Evolutionary conservation across 2,113 vertebrate genomes (phyloP).

Genomic region (Coregonus clupeaformis): DNA sequence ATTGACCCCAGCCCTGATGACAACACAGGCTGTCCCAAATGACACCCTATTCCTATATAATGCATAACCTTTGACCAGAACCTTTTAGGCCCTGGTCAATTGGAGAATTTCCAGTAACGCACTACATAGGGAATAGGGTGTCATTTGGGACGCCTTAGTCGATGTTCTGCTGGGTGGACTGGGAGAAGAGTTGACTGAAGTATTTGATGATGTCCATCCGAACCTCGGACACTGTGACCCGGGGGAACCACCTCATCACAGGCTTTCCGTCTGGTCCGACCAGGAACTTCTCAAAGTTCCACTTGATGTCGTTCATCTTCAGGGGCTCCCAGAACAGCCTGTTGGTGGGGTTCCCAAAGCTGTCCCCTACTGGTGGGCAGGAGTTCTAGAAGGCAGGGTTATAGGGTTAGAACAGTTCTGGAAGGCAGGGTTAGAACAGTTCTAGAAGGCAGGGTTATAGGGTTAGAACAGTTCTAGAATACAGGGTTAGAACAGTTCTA

Average conservation of each 20-base stretch:
- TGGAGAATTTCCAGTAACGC: too few relatives aligned
- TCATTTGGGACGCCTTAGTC: constrained; percentile 24
- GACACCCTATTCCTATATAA: too few relatives aligned
- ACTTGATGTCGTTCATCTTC: constrained; percentile 87
- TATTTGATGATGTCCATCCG: constrained; percentile 74
- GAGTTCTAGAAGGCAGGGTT: constrained; percentile 69
- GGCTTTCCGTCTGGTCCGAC: constrained; percentile 83
- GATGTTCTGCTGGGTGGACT: constrained; percentile 23
- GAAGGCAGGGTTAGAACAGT: too few relatives aligned
- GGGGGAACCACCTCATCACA: constrained; percentile 86
- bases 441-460: too few relatives aligned
- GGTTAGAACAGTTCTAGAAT: too few relatives aligned
- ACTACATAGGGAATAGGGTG: too few relatives aligned
- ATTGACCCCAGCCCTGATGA: too few relatives aligned
- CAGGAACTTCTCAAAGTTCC: constrained; percentile 99
- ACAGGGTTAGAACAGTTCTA: too few relatives aligned
- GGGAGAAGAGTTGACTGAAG: constrained; percentile 49
- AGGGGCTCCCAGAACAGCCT: constrained; percentile 89
- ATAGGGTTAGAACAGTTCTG: too few relatives aligned
- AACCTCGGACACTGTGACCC: constrained; percentile 68
- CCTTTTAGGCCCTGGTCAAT: too few relatives aligned
- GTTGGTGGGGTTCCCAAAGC: constrained; percentile 72
- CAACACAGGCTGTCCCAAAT: too few relatives aligned
- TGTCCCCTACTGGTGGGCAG: constrained; percentile 83
- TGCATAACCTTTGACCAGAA: too few relatives aligned